These are phyloP conservation scores for Pogonocichla stellata DNA, from an alignment of 2,113 vertebrate species.

Conservation along the genomic window DNA sequence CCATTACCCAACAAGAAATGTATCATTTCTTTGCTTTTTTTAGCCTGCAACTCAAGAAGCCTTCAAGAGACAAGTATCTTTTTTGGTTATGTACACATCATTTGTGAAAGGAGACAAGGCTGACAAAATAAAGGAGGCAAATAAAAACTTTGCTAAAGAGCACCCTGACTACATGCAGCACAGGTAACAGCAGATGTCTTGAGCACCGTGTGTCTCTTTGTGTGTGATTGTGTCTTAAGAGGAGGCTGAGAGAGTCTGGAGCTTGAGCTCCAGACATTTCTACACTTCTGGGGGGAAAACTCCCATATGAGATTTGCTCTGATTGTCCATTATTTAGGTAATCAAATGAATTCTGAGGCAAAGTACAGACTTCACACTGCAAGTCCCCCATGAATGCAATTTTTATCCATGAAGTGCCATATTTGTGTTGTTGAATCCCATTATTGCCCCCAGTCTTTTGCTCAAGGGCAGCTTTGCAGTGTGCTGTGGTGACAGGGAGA, in stretches of 20 bases:
- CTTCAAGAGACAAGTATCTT: constrained; percentile 60
- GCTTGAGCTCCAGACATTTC: background rate
- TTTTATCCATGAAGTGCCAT: background rate
- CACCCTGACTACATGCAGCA: constrained; percentile 65
- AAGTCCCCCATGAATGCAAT: background rate
- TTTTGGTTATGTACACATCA: constrained; percentile 76
- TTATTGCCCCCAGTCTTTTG: background rate
- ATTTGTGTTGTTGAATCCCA: background rate
- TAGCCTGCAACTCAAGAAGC: constrained; percentile 78
- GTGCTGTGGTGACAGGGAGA: background rate
- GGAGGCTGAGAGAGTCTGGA: background rate
- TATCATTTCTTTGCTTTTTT: constrained; percentile 5
- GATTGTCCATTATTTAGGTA: background rate
- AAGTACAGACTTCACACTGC: background rate
- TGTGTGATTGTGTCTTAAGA: background rate
- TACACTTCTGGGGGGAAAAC: fast-evolving
- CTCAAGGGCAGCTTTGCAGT: background rate
- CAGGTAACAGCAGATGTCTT: constrained; percentile 65
- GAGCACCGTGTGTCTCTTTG: background rate
- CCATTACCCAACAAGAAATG: background rate
- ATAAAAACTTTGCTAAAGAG: constrained; percentile 68
- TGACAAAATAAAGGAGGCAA: constrained; percentile 63
- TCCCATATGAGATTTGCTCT: background rate
- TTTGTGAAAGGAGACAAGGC: constrained; percentile 55
- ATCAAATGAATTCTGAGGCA: background rate